A percentile compares a stretch with the other conserved stretches of the same genome.
Conservation (phyloP, 2,888 invertebrate species). For the Myathropa florea region DNA sequence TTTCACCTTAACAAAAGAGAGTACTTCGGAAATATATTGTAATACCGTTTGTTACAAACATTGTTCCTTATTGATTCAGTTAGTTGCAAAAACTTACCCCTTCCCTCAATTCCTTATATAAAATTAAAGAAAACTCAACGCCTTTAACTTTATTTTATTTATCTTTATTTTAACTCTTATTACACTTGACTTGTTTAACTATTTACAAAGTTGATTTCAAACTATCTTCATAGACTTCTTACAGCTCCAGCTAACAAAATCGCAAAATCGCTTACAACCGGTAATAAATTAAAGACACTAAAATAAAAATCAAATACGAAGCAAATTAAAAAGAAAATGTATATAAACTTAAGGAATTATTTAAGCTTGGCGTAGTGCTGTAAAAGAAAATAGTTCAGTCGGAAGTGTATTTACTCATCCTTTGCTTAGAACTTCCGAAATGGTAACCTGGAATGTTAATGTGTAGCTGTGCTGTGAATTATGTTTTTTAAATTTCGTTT, state of each 20-base stretch:
- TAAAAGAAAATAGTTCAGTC: background rate
- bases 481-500: background rate
- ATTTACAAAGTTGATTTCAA: constrained; percentile 60
- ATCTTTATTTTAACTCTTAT: constrained; percentile 42
- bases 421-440: background rate
- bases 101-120: background rate
- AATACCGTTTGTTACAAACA: too few relatives aligned
- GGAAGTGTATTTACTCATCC: background rate
- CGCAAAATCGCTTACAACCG: constrained; percentile 15
- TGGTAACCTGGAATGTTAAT: background rate
- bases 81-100: background rate
- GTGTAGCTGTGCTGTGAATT: background rate
- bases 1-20: too few relatives aligned
- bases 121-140: background rate
- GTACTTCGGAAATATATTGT: too few relatives aligned
- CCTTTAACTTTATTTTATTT: constrained; percentile 15
- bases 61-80: too few relatives aligned
- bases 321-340: background rate
- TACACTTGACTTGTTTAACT: constrained; percentile 54
- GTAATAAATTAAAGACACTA: constrained; percentile 45
- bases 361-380: background rate
- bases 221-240: constrained; percentile 29
- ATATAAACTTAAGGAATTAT: background rate
- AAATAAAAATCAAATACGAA: background rate
- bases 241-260: constrained; percentile 24